phyloP scores from a whole-genome alignment of 2,113 vertebrate genomes.

The Sinosuthora webbiana region DNA sequence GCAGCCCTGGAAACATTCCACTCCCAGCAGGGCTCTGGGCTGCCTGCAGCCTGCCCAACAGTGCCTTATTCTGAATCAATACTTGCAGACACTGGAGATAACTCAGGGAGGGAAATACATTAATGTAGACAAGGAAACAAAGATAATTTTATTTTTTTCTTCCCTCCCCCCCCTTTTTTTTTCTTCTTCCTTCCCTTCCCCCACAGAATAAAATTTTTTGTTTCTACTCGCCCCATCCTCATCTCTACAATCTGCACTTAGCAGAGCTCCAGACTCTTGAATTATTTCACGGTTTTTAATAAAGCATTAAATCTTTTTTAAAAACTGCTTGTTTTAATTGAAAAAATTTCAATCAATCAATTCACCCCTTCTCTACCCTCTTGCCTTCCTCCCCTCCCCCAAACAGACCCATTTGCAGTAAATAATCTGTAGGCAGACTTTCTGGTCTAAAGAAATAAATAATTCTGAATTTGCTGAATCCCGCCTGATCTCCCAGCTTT shows the following conservation, averaged over 20 bases:
- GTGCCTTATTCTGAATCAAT: constrained; percentile 27
- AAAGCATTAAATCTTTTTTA: constrained; percentile 70
- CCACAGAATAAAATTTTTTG: not conserved
- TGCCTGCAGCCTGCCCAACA: not conserved
- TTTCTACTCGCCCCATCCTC: not conserved
- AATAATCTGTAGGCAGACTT: constrained; percentile 67
- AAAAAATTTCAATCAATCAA: constrained; percentile 66
- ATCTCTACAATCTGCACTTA: constrained; percentile 2
- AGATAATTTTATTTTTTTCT: not conserved
- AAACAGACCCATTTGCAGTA: constrained; percentile 60
- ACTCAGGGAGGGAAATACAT: constrained; percentile 19
- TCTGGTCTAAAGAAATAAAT: constrained; percentile 61
- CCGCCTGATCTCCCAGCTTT: constrained; percentile 59
- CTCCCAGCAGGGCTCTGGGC: not conserved
- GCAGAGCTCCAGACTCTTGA: constrained; percentile 36
- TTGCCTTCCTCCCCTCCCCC: constrained; percentile 5
- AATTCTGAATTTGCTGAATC: constrained; percentile 72
- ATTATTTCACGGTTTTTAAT: constrained; percentile 56
- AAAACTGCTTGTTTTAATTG: constrained; percentile 76
- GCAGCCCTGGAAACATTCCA: not conserved
- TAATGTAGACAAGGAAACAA: not conserved
- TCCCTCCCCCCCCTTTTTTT: not conserved
- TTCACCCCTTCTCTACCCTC: constrained; percentile 17
- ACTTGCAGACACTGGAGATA: constrained; percentile 32
- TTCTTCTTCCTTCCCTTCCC: not conserved